Conservation (phyloP, 2,113 vertebrate genomes). For the Ctenodactylus gundi region DNA sequence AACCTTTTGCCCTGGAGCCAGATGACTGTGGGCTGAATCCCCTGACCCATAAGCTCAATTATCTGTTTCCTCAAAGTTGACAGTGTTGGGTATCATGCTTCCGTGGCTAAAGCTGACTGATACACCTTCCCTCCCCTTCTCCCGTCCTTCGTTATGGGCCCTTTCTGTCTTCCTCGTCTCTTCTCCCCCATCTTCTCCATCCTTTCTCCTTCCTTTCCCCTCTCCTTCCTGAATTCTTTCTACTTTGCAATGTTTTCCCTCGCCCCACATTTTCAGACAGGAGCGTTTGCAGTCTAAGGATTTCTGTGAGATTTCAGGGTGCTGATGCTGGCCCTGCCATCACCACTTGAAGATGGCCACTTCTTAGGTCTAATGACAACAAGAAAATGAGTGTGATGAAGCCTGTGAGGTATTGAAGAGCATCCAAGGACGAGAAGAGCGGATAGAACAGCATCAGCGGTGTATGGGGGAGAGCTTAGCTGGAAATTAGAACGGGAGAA, state of each 20-base stretch:
- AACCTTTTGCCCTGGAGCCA: no score
- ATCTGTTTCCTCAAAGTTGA: no score
- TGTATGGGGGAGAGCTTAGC: not conserved
- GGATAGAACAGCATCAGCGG: not conserved
- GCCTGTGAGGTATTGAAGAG: not conserved
- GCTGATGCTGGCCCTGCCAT: not conserved
- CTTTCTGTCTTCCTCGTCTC: no score
- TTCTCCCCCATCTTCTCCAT: not conserved
- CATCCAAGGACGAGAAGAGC: not conserved
- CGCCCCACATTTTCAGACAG: not conserved
- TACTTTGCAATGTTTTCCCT: not conserved
- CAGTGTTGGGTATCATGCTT: no score
- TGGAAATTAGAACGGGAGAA: not conserved
- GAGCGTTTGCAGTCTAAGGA: not conserved
- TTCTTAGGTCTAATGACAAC: constrained; percentile 22
- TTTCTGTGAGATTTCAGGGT: not conserved
- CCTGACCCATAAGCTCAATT: no score
- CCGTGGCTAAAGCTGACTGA: no score
- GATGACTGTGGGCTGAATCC: no score
- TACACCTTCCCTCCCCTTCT: no score
- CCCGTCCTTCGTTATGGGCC: no score
- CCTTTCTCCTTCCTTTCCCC: no score
- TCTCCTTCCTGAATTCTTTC: not conserved
- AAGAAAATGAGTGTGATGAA: constrained; percentile 57
- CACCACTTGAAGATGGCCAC: not conserved